Percentiles rank a stretch among this genome's conserved stretches.
Conservation (phyloP, 2,113 vertebrate species). For the Solenodon paradoxus region DNA sequence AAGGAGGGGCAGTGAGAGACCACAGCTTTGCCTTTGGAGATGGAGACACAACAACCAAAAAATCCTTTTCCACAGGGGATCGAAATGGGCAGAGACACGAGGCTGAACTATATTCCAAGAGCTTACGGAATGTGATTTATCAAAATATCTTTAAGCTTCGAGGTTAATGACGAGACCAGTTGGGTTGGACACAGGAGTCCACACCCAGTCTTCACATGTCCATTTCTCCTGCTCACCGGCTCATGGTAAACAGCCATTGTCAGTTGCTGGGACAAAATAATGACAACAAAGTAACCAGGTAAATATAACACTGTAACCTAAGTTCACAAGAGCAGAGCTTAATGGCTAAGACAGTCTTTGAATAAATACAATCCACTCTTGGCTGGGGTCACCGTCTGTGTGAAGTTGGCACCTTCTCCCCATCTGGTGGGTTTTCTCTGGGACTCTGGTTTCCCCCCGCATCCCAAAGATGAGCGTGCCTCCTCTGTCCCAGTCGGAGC, state of each 20-base stretch:
- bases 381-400: too few species aligned
- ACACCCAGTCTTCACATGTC: too few species aligned
- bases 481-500: too few species aligned
- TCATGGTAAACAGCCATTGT: background rate
- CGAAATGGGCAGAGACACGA: background rate
- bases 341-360: too few species aligned
- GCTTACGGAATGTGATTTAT: background rate
- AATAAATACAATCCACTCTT: too few species aligned
- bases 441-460: too few species aligned
- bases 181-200: too few species aligned
- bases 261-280: background rate
- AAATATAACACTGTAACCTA: fast-evolving
- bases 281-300: background rate
- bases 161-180: background rate
- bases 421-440: too few species aligned
- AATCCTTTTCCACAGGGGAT: background rate
- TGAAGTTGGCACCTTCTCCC: too few species aligned
- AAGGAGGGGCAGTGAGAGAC: background rate
- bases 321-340: background rate
- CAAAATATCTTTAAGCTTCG: background rate
- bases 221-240: background rate
- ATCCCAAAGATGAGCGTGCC: too few species aligned
- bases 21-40: background rate
- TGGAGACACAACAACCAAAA: background rate
- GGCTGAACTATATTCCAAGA: background rate